phyloP scores from a whole-genome alignment of 2,888 invertebrate species.

The Eurois occulta region DNA sequence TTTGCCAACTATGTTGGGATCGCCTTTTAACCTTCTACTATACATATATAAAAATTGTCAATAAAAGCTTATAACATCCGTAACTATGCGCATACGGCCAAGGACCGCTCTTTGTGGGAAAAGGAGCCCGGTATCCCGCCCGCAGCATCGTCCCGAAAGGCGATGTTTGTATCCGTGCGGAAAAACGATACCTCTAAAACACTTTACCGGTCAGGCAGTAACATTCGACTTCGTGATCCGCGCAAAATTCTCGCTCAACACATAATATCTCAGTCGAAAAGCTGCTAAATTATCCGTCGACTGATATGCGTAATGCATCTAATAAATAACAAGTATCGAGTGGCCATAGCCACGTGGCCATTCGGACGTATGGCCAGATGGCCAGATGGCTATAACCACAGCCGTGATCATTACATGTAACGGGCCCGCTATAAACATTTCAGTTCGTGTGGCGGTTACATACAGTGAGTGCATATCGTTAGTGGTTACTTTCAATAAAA shows the following conservation, averaged over 20 bases:
- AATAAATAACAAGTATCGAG: slow-evolving; percentile 42
- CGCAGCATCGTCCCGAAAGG: background rate
- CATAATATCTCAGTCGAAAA: slow-evolving; percentile 8
- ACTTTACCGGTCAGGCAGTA: background rate
- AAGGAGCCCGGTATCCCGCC: background rate
- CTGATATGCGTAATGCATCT: slow-evolving; percentile 33
- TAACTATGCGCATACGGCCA: background rate
- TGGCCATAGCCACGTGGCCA: slow-evolving; percentile 1
- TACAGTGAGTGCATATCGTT: slow-evolving; percentile 11
- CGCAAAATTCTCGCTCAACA: slow-evolving; percentile 7
- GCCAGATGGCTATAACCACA: slow-evolving; percentile 18
- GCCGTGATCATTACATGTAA: slow-evolving; percentile 27
- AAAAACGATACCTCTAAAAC: background rate
- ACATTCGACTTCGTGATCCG: background rate
- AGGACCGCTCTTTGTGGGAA: background rate
- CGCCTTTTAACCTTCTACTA: background rate
- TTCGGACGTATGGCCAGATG: background rate
- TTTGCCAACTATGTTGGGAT: background rate
- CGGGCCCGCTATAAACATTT: slow-evolving; percentile 21
- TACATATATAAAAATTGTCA: background rate
- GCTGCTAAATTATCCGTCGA: slow-evolving; percentile 17
- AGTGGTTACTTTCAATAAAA: slow-evolving; percentile 18
- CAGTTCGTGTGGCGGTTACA: slow-evolving; percentile 1
- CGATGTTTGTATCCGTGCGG: background rate
- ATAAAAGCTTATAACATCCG: background rate